These are phyloP conservation scores for Oryzaephilus surinamensis DNA, from an alignment of 1,140 invertebrate genomes.

Conservation along the genomic window DNA sequence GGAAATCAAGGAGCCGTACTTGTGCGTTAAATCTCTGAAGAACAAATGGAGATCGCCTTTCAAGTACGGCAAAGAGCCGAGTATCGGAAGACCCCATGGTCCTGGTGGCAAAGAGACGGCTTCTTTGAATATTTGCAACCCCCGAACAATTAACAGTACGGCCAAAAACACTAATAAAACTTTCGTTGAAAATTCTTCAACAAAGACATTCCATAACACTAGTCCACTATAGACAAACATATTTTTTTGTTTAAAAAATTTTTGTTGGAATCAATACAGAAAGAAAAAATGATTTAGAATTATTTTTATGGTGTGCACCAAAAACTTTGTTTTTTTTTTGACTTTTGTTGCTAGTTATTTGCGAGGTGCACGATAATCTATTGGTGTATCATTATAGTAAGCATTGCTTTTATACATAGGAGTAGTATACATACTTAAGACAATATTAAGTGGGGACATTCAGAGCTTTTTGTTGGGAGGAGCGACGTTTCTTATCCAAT, in stretches of 20 bases:
- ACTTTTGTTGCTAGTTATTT: no score
- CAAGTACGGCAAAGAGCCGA: conserved; percentile 73
- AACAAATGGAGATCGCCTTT: conserved; percentile 65
- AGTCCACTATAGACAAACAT: conserved; percentile 32
- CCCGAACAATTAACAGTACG: conserved; percentile 39
- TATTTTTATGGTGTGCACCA: no score
- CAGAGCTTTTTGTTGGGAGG: conserved; percentile 21
- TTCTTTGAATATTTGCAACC: conserved; percentile 44
- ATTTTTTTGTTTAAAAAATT: no score
- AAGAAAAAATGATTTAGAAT: background rate
- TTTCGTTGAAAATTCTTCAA: conserved; percentile 21
- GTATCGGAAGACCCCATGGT: conserved; percentile 70
- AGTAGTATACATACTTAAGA: conserved; percentile 24
- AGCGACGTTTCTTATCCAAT: conserved; percentile 13
- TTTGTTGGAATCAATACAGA: background rate
- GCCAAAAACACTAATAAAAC: conserved; percentile 43
- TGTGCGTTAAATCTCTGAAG: conserved; percentile 59
- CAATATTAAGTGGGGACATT: conserved; percentile 17
- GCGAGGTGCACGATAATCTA: conserved; percentile 21
- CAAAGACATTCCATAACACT: conserved; percentile 27
- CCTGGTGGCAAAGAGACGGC: conserved; percentile 62
- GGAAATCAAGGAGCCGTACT: conserved; percentile 75
- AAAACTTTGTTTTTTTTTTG: background rate
- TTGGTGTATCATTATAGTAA: conserved; percentile 21
- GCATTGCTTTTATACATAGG: conserved; percentile 26